Base-by-base conservation (phyloP, 1,140 invertebrate genomes). In the Mycetomoellerius zeteki region DNA sequence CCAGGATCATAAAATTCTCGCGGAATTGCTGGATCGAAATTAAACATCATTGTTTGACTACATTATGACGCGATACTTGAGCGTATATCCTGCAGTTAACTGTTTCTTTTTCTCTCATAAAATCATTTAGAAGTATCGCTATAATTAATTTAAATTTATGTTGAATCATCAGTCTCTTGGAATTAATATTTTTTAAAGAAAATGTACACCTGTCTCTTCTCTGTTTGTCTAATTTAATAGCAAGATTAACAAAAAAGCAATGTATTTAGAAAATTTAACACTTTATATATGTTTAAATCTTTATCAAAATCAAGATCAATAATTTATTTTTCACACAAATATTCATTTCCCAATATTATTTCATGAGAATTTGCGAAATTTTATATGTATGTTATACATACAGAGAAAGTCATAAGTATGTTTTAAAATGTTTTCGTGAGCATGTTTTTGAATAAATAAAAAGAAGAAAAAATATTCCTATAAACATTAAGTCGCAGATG, bases 21-120 rank as follows among this genome's bases (percentile, higher is more conserved):
- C 37, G 54, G 10, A 33, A 75, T 84, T 84, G 54, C 54, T 50
- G 37, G 19, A 47, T 60, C 69, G n/a, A 72, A 73, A 75, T 62
- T 58, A 73, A 54, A 47, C 67, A 60, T 82, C 47, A 19, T 56
- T 54, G 50, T 37, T 71, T 43, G 58, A 3, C 33, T 47, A 56
- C n/a, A 21, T 64, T 56, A 56, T 6, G 72, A 21, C 58, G 27
- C 16, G 27, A 14, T 62, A 27, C 16, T n/a, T 19, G 33, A 43
- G 37, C 14, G 1, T 52, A 27, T 43, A 16, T 33, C 19, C 7
- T 47, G 58, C 12, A 6, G 3, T 67, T 80, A 37, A 43, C 21
- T 24, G n/a, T 24, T 27, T 33, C n/a, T 24, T 7, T n/a, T 4
- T 76, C n/a, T 60, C n/a, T 60, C 14, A 71, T 47, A 71, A 47